Evolutionary conservation across 2,797 vertebrate genomes (phyloP).

Genomic region (Pteropus rufus): DNA sequence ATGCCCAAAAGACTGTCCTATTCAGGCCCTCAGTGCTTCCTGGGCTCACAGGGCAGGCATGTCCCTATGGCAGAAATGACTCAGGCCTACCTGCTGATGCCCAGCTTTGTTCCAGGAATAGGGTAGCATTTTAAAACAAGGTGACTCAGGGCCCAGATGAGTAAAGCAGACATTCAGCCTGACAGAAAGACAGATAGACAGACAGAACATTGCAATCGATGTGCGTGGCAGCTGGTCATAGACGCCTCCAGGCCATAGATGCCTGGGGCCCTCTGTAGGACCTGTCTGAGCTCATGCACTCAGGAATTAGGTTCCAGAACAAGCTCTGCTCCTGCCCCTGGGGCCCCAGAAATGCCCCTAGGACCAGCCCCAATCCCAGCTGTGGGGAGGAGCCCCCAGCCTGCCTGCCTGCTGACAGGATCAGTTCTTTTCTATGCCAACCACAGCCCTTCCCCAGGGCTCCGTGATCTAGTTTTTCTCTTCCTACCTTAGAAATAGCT

Average conservation of each 20-base stretch:
- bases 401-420: not conserved
- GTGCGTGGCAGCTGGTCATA: not conserved
- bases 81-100: not conserved
- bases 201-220: too few relatives aligned
- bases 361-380: not conserved
- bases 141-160: slow-evolving; percentile 54
- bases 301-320: not conserved
- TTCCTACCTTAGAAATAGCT: slow-evolving; percentile 70
- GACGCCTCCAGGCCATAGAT: not conserved
- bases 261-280: not conserved
- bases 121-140: not conserved
- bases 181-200: slow-evolving; percentile 6
- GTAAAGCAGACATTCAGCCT: not conserved
- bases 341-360: not conserved
- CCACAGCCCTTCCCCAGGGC: slow-evolving; percentile 64
- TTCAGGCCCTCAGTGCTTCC: not conserved
- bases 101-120: slow-evolving; percentile 9
- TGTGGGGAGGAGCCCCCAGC: not conserved
- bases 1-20: rapidly evolving
- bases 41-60: not conserved
- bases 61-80: not conserved
- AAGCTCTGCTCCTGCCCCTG: not conserved
- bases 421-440: slow-evolving; percentile 61
- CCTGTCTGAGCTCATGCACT: not conserved
- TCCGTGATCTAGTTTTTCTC: slow-evolving; percentile 67